Evolutionary conservation across 2,113 vertebrate genomes (phyloP).

Genomic region (Rhombomys opimus): DNA sequence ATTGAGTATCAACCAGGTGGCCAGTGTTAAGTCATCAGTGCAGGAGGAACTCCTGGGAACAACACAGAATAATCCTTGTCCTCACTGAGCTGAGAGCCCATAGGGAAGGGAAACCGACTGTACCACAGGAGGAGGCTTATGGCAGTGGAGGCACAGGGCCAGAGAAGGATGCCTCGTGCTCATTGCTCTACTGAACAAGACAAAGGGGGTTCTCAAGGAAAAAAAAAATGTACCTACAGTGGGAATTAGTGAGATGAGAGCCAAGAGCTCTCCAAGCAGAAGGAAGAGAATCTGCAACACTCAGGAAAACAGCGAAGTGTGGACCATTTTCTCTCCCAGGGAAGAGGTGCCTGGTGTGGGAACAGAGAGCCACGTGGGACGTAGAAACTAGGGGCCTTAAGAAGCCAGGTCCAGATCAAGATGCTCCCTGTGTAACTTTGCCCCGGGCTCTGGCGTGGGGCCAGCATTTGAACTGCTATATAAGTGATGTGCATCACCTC

Average conservation of each 20-base stretch:
- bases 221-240: neutral
- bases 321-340: neutral
- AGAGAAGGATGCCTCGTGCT: neutral
- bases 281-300: neutral
- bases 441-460: neutral
- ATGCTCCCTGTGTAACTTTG: neutral
- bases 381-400: neutral
- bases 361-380: neutral
- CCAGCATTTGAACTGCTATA: neutral
- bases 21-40: neutral
- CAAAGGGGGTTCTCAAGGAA: neutral
- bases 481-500: neutral
- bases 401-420: neutral
- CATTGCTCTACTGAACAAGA: neutral
- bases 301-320: neutral
- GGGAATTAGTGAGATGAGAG: neutral
- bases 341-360: neutral
- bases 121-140: neutral
- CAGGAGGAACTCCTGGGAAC: neutral
- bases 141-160: neutral
- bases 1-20: neutral
- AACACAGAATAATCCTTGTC: neutral
- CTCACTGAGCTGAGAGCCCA: neutral
- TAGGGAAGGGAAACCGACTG: neutral
- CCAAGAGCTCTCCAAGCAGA: neutral